Evolutionary conservation across 35 echinoderm and acorn worm species (phyloP).

Genomic region (Diadema setosum): DNA sequence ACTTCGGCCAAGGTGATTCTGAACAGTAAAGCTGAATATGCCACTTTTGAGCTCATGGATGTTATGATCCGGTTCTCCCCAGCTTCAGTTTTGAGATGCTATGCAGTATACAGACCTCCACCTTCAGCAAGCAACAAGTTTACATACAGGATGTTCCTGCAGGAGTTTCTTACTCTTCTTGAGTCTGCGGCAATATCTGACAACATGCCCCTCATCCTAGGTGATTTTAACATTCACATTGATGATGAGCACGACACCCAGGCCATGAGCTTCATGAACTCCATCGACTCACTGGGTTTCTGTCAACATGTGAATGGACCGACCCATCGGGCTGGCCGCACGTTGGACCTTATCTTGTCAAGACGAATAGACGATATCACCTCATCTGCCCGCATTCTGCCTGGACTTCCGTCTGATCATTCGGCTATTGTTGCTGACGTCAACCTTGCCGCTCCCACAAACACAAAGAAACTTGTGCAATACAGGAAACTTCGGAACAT

Average conservation of each 20-base stretch:
- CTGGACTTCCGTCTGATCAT: conserved; percentile 32
- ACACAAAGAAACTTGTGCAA: not conserved
- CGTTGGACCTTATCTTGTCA: not conserved
- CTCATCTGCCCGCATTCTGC: not conserved
- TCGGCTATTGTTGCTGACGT: not conserved
- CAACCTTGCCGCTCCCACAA: not conserved
- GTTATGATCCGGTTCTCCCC: not conserved
- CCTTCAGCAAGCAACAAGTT: not conserved
- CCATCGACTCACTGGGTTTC: not conserved
- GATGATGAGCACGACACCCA: not conserved
- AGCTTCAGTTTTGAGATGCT: no score
- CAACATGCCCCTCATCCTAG: not conserved
- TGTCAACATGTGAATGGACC: not conserved
- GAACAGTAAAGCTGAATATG: no score
- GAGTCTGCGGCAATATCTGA: not conserved
- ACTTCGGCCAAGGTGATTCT: not conserved
- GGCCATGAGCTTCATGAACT: not conserved
- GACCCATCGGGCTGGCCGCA: not conserved
- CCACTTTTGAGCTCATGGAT: not conserved
- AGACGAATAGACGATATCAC: not conserved
- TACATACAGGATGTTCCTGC: not conserved
- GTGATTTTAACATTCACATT: not conserved
- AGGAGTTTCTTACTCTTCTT: no score
- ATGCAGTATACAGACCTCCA: not conserved
- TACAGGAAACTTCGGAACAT: conserved; percentile 26